A percentile compares a stretch with the other conserved stretches of the same genome.
Evolutionary conservation across 2,888 invertebrate species (phyloP).

Genomic region (Drosophila birchii): DNA sequence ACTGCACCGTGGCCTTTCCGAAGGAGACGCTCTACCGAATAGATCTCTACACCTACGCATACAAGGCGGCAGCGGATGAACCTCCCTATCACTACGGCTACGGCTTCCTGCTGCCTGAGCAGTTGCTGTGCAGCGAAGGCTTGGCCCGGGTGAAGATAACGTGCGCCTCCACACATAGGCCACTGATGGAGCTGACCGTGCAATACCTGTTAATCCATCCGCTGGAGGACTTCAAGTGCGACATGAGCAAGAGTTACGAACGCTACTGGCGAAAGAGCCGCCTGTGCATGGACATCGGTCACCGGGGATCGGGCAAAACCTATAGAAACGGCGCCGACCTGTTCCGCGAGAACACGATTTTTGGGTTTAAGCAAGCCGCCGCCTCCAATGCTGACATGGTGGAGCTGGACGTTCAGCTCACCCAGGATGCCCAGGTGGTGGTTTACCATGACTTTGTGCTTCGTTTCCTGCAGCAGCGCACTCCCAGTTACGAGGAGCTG

Average conservation of each 20-base stretch:
- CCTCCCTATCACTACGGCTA: slow-evolving; percentile 94
- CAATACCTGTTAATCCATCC: slow-evolving; percentile 86
- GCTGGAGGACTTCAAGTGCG: slow-evolving; percentile 32
- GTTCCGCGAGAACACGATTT: slow-evolving; percentile 97
- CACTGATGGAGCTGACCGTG: slow-evolving; percentile 90
- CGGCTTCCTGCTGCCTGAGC: slow-evolving; percentile 93
- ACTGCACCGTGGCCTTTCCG: slow-evolving; percentile 89
- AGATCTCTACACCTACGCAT: slow-evolving; percentile 91
- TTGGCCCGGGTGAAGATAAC: slow-evolving; percentile 91
- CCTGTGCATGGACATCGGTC: slow-evolving; percentile 95
- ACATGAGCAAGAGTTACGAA: slow-evolving; percentile 87
- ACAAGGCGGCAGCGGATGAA: slow-evolving; percentile 87
- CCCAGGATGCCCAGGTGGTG: slow-evolving; percentile 96
- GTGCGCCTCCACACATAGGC: slow-evolving; percentile 92
- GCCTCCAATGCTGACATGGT: slow-evolving; percentile 97
- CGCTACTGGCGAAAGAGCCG: slow-evolving; percentile 93
- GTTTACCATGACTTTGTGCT: slow-evolving; percentile 97
- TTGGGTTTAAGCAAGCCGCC: slow-evolving; percentile 94
- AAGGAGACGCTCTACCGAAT: slow-evolving; percentile 91
- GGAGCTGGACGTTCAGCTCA: slow-evolving; percentile 98
- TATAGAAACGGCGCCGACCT: slow-evolving; percentile 89
- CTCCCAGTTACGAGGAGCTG: slow-evolving; percentile 86
- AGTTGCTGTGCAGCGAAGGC: slow-evolving; percentile 91
- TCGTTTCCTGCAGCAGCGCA: slow-evolving; percentile 92
- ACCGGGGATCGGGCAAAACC: slow-evolving; percentile 95